A percentile compares a stretch with the other conserved stretches of the same genome.
phyloP scores from a whole-genome alignment of 2,797 vertebrate genomes.

The Carapus acus region DNA sequence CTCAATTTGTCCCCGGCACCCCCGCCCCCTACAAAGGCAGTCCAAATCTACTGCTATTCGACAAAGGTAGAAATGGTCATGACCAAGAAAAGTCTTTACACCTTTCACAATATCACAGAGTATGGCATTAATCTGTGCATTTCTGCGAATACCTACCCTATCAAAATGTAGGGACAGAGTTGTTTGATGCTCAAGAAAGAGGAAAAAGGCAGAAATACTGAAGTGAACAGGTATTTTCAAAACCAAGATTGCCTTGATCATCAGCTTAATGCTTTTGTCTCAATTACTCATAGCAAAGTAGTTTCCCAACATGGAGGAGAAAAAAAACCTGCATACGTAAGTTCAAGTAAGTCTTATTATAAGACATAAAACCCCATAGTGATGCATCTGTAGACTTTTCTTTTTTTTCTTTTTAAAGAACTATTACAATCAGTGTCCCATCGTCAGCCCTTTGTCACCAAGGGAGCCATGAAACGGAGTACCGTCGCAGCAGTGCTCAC shows the following conservation, averaged over 20 bases:
- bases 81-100: constrained; percentile 57
- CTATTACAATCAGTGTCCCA: constrained; percentile 73
- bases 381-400: constrained; percentile 70
- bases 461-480: constrained; percentile 59
- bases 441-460: constrained; percentile 63
- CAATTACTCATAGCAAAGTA: constrained; percentile 66
- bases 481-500: constrained; percentile 54
- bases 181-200: constrained; percentile 41
- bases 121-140: constrained; percentile 57
- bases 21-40: constrained; percentile 57
- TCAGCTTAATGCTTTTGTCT: constrained; percentile 65
- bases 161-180: constrained; percentile 52
- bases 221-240: constrained; percentile 65
- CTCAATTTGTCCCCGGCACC: constrained; percentile 34
- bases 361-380: constrained; percentile 76
- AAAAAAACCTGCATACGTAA: constrained; percentile 67
- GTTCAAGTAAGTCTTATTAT: constrained; percentile 83
- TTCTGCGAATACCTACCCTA: constrained; percentile 58
- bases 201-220: constrained; percentile 70
- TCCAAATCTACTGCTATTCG: constrained; percentile 48
- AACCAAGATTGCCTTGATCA: constrained; percentile 67
- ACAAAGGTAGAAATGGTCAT: constrained; percentile 62
- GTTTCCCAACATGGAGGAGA: constrained; percentile 66
- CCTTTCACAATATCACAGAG: constrained; percentile 46
- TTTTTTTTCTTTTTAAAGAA: constrained; percentile 62